phyloP scores from a whole-genome alignment of 2,113 vertebrate genomes.

The Carassius auratus region DNA sequence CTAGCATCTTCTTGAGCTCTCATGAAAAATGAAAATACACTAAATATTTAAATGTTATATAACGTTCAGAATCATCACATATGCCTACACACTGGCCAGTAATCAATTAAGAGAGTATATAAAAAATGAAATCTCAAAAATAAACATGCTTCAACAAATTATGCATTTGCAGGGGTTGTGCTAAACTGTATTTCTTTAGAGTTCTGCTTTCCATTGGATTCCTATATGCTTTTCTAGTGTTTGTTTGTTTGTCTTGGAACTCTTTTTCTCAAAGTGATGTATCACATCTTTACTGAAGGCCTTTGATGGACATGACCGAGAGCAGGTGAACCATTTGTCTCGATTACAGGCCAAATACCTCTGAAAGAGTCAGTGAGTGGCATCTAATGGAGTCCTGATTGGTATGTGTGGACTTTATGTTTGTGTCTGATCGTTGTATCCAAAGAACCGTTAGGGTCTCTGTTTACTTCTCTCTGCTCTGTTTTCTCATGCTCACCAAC shows the following conservation, averaged over 20 bases:
- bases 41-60: no score
- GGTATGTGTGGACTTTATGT: neutral
- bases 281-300: neutral
- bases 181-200: neutral
- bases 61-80: neutral
- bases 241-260: neutral
- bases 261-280: neutral
- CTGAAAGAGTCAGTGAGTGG: conserved; percentile 10
- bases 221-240: neutral
- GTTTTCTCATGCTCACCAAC: neutral
- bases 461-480: neutral
- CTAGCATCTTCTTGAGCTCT: conserved; percentile 14
- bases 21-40: conserved; percentile 4
- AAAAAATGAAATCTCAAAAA: no score
- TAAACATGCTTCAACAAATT: no score
- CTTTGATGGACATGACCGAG: neutral
- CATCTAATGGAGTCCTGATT: conserved; percentile 34
- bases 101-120: no score
- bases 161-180: no score
- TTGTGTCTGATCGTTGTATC: neutral
- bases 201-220: neutral
- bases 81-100: no score
- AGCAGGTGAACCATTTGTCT: conserved; percentile 24
- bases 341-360: conserved; percentile 30
- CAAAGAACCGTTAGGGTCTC: neutral